A percentile compares a stretch with the other conserved stretches of the same genome.
These are phyloP conservation scores for Lasiurus borealis DNA, from an alignment of 2,113 vertebrate genomes.

Conservation along the genomic window DNA sequence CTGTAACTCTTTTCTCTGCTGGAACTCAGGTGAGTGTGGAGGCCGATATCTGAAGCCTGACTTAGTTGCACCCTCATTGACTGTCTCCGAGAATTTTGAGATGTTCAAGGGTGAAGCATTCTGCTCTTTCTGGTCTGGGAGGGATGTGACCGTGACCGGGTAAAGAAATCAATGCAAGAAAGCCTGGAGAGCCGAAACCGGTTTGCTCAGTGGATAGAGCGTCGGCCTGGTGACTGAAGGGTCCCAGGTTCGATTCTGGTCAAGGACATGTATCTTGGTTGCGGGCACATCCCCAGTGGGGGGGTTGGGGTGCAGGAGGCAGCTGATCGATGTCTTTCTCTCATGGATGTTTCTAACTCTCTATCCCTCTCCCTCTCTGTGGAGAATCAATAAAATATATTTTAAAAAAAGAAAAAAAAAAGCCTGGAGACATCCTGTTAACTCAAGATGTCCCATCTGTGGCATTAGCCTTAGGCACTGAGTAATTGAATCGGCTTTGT, in stretches of 20 bases:
- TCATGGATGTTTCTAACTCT: no score
- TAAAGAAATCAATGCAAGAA: background rate
- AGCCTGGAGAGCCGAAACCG: background rate
- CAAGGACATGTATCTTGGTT: no score
- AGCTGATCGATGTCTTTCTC: no score
- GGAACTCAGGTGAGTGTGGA: background rate
- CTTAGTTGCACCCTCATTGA: background rate
- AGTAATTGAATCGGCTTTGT: background rate
- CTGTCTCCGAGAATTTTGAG: background rate
- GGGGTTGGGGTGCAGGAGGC: no score
- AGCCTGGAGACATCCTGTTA: background rate
- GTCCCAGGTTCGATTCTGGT: no score
- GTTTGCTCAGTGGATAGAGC: no score
- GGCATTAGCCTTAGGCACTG: background rate
- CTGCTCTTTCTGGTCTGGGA: background rate
- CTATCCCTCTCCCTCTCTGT: no score
- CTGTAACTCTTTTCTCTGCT: background rate
- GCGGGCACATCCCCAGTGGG: no score
- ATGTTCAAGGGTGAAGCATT: background rate
- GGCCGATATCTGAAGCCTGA: fast-evolving
- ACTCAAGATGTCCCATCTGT: background rate
- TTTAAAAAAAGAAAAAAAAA: no score
- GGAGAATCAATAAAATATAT: no score
- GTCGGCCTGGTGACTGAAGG: no score
- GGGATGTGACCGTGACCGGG: no score